Evolutionary conservation across 2,797 vertebrate species (phyloP).

Genomic region (Gastrophryne carolinensis): DNA sequence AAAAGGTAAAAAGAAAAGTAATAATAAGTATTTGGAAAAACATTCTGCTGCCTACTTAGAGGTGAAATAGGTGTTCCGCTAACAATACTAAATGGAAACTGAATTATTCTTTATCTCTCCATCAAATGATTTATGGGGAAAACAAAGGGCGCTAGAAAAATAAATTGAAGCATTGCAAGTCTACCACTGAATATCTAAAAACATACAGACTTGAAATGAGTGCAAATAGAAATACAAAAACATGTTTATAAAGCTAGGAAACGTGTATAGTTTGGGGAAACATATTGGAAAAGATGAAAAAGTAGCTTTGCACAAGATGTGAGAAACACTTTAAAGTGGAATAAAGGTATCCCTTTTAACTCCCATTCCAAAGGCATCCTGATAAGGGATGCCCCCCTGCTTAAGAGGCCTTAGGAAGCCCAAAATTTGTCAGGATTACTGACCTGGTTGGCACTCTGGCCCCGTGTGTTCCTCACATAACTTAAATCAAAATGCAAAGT

Average conservation of each 20-base stretch:
- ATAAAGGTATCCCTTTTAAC: too few relatives aligned
- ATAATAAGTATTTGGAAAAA: slow-evolving; percentile 2
- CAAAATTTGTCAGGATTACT: too few relatives aligned
- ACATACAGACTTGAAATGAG: not conserved
- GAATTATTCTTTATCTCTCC: not conserved
- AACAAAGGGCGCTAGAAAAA: slow-evolving; percentile 12
- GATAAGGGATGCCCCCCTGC: too few relatives aligned
- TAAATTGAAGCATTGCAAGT: slow-evolving; percentile 14
- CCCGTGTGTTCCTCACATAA: too few relatives aligned
- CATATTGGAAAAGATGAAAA: not conserved
- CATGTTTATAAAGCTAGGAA: not conserved
- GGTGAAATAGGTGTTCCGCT: not conserved
- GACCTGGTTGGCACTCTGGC: too few relatives aligned
- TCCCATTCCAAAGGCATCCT: too few relatives aligned
- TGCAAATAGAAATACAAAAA: slow-evolving; percentile 14
- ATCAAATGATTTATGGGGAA: slow-evolving; percentile 13
- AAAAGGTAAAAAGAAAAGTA: not conserved
- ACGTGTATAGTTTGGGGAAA: slow-evolving; percentile 3
- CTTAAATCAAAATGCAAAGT: too few relatives aligned
- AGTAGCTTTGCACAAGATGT: too few relatives aligned
- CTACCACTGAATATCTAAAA: slow-evolving; percentile 15
- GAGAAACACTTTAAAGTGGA: too few relatives aligned
- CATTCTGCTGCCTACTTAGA: not conserved
- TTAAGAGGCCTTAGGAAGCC: too few relatives aligned
- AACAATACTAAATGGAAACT: not conserved